These are phyloP conservation scores for Dicrurus megarhynchus DNA, from an alignment of 2,113 vertebrate genomes.

Conservation along the genomic window DNA sequence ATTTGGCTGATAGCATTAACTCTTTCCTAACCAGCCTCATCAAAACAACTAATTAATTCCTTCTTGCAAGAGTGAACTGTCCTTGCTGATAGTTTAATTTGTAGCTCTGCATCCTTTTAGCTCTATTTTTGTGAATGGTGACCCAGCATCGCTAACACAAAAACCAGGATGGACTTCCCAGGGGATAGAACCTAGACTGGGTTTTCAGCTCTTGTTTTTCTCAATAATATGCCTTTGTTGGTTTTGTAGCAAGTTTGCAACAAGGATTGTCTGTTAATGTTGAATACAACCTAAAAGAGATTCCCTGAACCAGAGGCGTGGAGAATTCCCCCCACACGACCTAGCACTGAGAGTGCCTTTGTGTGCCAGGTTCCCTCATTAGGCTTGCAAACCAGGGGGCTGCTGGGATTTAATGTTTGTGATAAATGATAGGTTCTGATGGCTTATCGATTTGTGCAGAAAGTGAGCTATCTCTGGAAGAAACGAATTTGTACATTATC, in stretches of 20 bases:
- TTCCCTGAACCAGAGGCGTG: not conserved
- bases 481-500: not conserved
- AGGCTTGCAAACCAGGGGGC: not conserved
- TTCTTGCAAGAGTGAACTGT: not conserved
- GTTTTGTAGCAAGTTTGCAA: not conserved
- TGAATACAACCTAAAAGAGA: not conserved
- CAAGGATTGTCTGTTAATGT: not conserved
- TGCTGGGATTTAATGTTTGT: constrained; percentile 5
- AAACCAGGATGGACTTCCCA: not conserved
- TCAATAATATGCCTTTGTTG: not conserved
- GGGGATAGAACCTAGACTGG: not conserved
- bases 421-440: constrained; percentile 41
- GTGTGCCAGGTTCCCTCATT: not conserved
- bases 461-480: constrained; percentile 7
- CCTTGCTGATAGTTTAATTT: constrained; percentile 27
- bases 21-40: not conserved
- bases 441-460: constrained; percentile 23
- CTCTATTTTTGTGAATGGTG: not conserved
- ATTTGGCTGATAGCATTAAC: constrained; percentile 26
- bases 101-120: not conserved
- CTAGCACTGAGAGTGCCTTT: not conserved
- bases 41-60: not conserved
- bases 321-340: not conserved
- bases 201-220: not conserved
- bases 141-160: not conserved